Base-by-base conservation (phyloP, 2,113 vertebrate species). In the Anguilla rostrata region DNA sequence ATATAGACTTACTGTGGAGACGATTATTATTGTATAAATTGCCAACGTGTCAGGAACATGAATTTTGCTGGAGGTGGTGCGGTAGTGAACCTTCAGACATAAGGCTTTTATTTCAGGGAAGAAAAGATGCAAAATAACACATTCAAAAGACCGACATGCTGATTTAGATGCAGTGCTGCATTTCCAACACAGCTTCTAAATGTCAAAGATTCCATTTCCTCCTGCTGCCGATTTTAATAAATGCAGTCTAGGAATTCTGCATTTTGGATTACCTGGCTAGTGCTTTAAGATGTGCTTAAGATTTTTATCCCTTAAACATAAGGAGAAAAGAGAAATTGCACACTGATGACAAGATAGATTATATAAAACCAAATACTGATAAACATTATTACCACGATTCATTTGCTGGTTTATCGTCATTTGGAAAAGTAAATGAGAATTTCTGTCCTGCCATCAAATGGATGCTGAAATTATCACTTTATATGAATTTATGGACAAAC, bases 11-110 rank as follows among this genome's bases (percentile, higher is more conserved):
- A 79, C 71, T 34, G 53, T 41, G 49, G 84, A 85, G 40, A 85
- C 39, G 71, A 78, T 78, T 53, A 46, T 63, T 40, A 39, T 40
- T 85, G 66, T 78, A 34, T 85, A 26, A 29, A 53, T 71, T 78
- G 84, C 43, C 84, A 49, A 34, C 20, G 63, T 39, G 66, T 75
- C 71, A n/a, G 71, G 29, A 39, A 84, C 57, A 66, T 75, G 11
- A 2, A 34, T 75, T 29, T 34, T 29, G 11, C n/a, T 75, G 71
- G 71, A 75, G 26, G 71, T 12, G n/a, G 26, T 34, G 26, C 26
- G 71, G 26, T 75, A 75, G 20, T 75, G 11, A 75, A 75, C 71
- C 71, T 34, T 66, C 22, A 53, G 18, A 66, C 22, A 66, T 22
- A 66, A 66, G 60, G 60, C 60, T 66, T 66, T 66, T 26, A 66